Evolutionary conservation across 2,888 invertebrate genomes (phyloP), one percentile per base, ranked within the genome.

Genomic region (Zygogramma bicolorata): DNA sequence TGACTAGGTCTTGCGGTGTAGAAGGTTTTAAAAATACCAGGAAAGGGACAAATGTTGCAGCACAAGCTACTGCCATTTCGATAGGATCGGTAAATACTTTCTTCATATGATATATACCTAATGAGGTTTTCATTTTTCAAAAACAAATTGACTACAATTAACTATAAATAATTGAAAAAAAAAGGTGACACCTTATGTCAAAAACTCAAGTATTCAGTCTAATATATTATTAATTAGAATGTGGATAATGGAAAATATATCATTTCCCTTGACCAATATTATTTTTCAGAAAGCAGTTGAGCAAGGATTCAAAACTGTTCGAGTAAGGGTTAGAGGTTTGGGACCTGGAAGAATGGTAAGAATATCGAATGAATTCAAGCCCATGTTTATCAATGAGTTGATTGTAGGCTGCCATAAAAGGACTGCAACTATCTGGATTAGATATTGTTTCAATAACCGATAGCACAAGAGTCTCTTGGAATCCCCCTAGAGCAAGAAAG

Each of bases 11-110:
- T 0, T 94, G 96, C 88, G 97, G 98, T 0, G 90, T 93, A 80
- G 98, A 98, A 86, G 98, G 98, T 4, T 99, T 97, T 84, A 97
- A 97, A 87, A 96, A 98, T 86, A 93, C 97, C 0, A 93, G 94
- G 80, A 98, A 98, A 87, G 98, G 98, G 74, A 98, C 98, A 3
- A 98, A 97, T 85, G 94, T 98, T 82, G 98, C 98, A 42, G 98
- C 97, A 1, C 98, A 99, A 88, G 95, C 97, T 10, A 95, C 97
- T 25, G 98, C 96, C 25, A 92, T 97, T 67, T 92, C 90, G 70
- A 88, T 97, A 80, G 93, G 94, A 77, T 88, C 88, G 71, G 96
- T 96, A 88, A 65, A 60, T 66, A 58, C 22, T 46, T 18, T 46
- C 7, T 34, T 31, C 5, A 42, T 27, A 22, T 3, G 7, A 53